Evolutionary conservation across 2,888 invertebrate genomes (phyloP).

Genomic region (Harpalus rufipes): DNA sequence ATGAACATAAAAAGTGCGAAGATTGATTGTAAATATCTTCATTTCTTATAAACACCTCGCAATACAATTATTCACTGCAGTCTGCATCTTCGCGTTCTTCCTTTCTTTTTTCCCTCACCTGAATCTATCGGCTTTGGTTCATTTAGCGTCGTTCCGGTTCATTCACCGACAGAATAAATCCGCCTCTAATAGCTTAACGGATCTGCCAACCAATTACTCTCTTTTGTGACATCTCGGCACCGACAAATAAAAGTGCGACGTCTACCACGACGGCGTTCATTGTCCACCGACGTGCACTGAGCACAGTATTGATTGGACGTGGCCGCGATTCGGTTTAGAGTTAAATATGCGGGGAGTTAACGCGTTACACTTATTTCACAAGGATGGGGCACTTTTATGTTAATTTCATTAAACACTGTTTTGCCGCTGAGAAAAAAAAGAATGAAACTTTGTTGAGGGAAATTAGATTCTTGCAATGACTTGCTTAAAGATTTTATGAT

Average conservation of each 20-base stretch:
- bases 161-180: conserved; percentile 49
- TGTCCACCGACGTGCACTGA: conserved; percentile 22
- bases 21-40: background rate
- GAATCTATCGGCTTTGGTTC: conserved; percentile 8
- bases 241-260: conserved; percentile 40
- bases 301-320: conserved; percentile 16
- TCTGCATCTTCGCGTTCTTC: background rate
- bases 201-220: conserved; percentile 45
- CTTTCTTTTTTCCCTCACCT: background rate
- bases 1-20: background rate
- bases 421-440: background rate
- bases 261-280: conserved; percentile 21
- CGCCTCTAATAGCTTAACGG: conserved; percentile 44
- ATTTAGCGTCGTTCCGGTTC: conserved; percentile 44
- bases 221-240: conserved; percentile 41
- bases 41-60: background rate
- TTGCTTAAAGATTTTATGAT: too few species aligned
- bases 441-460: too few species aligned
- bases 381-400: background rate
- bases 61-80: background rate
- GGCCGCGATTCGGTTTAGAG: background rate
- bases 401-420: background rate
- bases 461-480: too few species aligned
- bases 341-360: conserved; percentile 24
- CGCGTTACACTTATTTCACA: background rate